These are phyloP conservation scores for Rhorus exstirpatorius DNA, from an alignment of 2,888 invertebrate genomes.

Conservation along the genomic window DNA sequence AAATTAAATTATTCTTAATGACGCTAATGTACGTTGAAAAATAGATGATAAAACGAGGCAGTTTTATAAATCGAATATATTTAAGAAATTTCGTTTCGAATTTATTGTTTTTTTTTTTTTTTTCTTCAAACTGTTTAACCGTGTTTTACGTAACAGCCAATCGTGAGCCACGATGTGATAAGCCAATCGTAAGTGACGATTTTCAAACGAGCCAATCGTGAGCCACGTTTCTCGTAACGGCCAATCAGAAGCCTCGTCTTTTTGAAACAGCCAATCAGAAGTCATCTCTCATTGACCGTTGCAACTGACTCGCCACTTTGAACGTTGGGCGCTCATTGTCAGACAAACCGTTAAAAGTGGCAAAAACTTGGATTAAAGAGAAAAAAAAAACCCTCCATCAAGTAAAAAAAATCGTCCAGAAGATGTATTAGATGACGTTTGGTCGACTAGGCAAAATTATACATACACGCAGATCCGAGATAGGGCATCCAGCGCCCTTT, in stretches of 20 bases:
- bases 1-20: too few species aligned
- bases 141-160: neutral
- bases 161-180: neutral
- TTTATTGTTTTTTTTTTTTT: neutral
- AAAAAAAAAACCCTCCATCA: too few species aligned
- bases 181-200: neutral
- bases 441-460: conserved; percentile 8
- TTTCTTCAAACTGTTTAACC: too few species aligned
- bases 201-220: neutral
- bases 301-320: neutral
- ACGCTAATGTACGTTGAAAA: neutral
- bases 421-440: neutral
- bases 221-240: neutral
- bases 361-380: neutral
- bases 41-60: neutral
- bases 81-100: too few species aligned
- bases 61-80: neutral
- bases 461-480: neutral
- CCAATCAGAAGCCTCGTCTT: too few species aligned
- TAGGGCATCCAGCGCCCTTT: neutral
- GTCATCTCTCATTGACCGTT: neutral
- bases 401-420: neutral
- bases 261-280: neutral
- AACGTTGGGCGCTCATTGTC: neutral
- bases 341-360: neutral